Base-by-base conservation (phyloP, 2,888 invertebrate genomes). In the Sinopyrophorus schimmeli region DNA sequence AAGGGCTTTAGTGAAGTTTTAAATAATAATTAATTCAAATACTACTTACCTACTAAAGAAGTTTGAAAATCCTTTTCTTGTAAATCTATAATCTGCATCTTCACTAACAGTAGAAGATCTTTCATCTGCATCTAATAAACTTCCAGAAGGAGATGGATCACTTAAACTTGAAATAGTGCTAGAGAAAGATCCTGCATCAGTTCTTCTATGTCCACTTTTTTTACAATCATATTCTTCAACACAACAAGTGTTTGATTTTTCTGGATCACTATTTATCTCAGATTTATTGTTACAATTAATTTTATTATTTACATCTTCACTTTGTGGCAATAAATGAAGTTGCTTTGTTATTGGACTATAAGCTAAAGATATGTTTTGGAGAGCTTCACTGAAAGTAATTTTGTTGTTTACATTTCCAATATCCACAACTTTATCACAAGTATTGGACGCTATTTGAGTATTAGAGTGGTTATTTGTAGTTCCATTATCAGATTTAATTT, bases 261-360 rank as follows among this genome's bases (percentile, higher is more conserved):
- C 49, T 20, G 28, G 27, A 17, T 28, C 34, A 43, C 26, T 32
- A 11, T 28, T 28, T 32, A 14, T 9, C 40, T 54, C 38, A 24
- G 14, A 31, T 28, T 26, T 37, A 37, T 59, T 53, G n/a, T n/a
- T n/a, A n/a, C n/a, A n/a, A n/a, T n/a, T n/a, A n/a, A n/a, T n/a
- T n/a, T n/a, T n/a, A 5, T 48, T 53, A 50, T 49, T 54, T 53
- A 53, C 47, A 51, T 48, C 57, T 59, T 47, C 41, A 14, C 43
- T 40, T 39, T 53, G 34, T 12, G 48, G 34, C 10, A 83, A 77
- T 34, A 83, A 79, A 71, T 85, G 86, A 53, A 86, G 71, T 62
- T 86, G 84, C 67, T 84, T 87, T 14, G 86, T 87, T 32, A 84
- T 77, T 7, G 87, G 87, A 68, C 84, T 86, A 72, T 87, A 87